These are phyloP conservation scores for Ranitomeya variabilis DNA, from an alignment of 2,113 vertebrate genomes.

Conservation along the genomic window DNA sequence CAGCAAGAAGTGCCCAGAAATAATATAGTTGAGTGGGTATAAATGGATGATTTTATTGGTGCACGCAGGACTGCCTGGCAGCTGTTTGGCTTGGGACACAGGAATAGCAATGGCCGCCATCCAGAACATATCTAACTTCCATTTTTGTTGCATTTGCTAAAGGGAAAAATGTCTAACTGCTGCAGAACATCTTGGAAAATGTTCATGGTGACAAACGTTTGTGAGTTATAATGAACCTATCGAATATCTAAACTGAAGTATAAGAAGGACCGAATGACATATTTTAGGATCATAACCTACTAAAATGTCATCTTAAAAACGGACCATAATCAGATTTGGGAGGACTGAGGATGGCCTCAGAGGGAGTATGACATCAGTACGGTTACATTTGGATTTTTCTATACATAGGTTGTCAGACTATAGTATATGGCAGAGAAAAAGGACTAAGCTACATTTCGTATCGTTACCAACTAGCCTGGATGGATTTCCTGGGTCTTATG, in stretches of 20 bases:
- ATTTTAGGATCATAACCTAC: background rate
- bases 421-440: too few species aligned
- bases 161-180: background rate
- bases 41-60: conserved; percentile 45
- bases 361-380: background rate
- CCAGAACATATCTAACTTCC: background rate
- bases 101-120: background rate
- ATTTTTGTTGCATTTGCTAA: background rate
- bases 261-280: too few species aligned
- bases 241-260: too few species aligned
- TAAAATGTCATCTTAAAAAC: background rate
- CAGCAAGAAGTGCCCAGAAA: conserved; percentile 41
- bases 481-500: too few species aligned
- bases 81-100: conserved; percentile 18
- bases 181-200: conserved; percentile 11
- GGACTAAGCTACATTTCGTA: too few species aligned
- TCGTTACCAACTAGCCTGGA: too few species aligned
- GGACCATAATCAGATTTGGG: background rate
- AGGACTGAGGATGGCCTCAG: background rate
- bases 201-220: background rate
- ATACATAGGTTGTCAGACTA: too few species aligned
- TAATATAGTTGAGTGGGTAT: conserved; percentile 42
- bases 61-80: conserved; percentile 20
- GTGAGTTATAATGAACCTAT: too few species aligned
- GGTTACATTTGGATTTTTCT: too few species aligned